Evolutionary conservation across 2,113 vertebrate genomes (phyloP), one percentile per base, ranked within the genome.

Genomic region (Vombatus ursinus): DNA sequence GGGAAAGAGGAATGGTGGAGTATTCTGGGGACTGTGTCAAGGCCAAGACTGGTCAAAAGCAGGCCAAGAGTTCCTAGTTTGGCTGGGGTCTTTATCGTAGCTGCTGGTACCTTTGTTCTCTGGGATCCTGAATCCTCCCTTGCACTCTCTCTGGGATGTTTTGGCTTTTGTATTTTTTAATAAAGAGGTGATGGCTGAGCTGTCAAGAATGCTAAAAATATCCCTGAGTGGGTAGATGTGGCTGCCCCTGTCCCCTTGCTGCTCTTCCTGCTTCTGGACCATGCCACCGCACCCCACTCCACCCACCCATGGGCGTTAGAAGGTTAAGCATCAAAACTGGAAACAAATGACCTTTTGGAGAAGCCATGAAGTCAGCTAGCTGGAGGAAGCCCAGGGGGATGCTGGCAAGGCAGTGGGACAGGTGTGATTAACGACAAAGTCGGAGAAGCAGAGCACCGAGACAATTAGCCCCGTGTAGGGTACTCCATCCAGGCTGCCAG

Each of bases 241-340:
- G 0, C 16, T 90, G 19, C 57, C 31, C 92, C 3, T 50, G 1
- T 92, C 22, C 3, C 50, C 2, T 92, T 92, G 68, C 19, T n/a
- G 68, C n/a, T 91, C 22, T n/a, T 96, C 77, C 12, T 37, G n/a
- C 23, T 31, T 8, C 90, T 50, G 96, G 95, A 11, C 37, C 54
- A 23, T 16, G 3, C 3, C 26, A 77, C 52, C 95, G 77, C 93
- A 3, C 11, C 28, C 57, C 25, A 57, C 9, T 1, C 31, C 31
- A 68, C 28, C 53, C 25, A 31, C 3, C 91, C n/a, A 0, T 48
- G 37, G 61, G 16, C 91, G 90, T 16, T 68, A 24, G 95, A 94
- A 96, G 89, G 54, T 96, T 92, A 97, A 96, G 90, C 7, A 52
- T 94, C 31, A 94, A 90, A 94, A 77, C 90, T 92, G 96, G 96